A percentile compares a stretch with the other conserved stretches of the same genome.
Evolutionary conservation across 2,888 invertebrate genomes (phyloP).

Genomic region (Ischnura elegans): DNA sequence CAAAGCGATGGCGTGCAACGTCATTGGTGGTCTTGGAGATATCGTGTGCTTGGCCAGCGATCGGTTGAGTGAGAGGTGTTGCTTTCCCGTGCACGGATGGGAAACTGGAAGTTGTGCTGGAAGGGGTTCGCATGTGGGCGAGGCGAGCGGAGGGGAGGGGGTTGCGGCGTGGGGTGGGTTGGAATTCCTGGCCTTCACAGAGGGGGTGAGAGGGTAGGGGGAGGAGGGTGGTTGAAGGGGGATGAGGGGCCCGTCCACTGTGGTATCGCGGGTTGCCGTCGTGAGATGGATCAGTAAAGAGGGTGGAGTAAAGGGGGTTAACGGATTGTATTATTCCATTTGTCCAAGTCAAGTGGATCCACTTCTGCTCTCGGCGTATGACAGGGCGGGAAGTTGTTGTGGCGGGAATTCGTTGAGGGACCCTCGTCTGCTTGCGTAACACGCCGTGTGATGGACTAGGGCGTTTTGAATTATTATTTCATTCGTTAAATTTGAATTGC

Average conservation of each 20-base stretch:
- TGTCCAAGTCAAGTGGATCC: background rate
- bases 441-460: background rate
- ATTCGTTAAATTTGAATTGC: no score
- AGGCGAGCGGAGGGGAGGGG: background rate
- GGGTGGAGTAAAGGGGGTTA: background rate
- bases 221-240: background rate
- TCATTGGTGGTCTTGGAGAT: no score
- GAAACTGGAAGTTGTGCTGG: background rate
- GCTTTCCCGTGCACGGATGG: background rate
- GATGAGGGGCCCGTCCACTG: background rate
- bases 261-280: background rate
- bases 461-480: no score
- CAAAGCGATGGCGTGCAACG: no score
- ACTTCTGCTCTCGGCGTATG: background rate
- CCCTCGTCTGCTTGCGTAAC: background rate
- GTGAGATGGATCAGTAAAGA: no score
- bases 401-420: background rate
- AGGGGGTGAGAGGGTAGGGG: background rate
- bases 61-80: background rate
- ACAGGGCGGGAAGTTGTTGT: background rate
- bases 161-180: background rate
- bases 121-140: background rate
- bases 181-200: conserved; percentile 8
- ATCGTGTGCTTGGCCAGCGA: no score
- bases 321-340: conserved; percentile 20